Evolutionary conservation across 2,113 vertebrate species (phyloP), one percentile per base, ranked within the genome.

Genomic region (Chloebia gouldiae): DNA sequence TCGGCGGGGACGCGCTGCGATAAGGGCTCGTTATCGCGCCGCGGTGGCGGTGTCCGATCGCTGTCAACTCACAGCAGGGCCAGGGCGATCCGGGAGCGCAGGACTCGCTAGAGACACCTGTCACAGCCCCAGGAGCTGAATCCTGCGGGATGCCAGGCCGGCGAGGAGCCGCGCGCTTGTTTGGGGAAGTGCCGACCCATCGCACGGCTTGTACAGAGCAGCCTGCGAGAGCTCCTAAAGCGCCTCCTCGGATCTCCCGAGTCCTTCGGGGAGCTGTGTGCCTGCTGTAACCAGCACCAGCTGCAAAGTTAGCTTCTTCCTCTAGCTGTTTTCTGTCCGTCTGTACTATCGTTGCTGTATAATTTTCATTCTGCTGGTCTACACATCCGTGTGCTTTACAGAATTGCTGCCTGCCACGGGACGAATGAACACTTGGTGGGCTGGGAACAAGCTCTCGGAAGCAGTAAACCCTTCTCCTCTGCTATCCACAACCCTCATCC

Each of bases 171-270:
- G 42, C 13, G 10, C 4, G 2, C 19, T 5, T 6, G 33, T 2
- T 22, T 28, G 14, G 2, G 47, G 59, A 40, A 39, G 44, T 2
- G 11, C 51, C 2, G 47, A 6, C 21, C 12, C 0, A 8, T 3
- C 24, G 31, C 5, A 3, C 13, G 6, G n/a, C 28, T 8, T 15
- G 8, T 16, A 0, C 17, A 3, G 0, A 18, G 53, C 11, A 63
- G 30, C 37, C 37, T 56, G 21, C 22, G 11, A 44, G 53, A 33
- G 39, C 30, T 50, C 15, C 2, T 24, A 56, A 64, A 37, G 30
- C 13, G 17, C 15, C 35, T 27, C 30, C 22, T 51, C 16, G 24
- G 10, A 6, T 21, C 21, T 31, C 40, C 24, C 13, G 28, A 49
- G 2, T 22, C 35, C 54, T 69, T 44, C 42, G 13, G n/a, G 37